Base-by-base conservation (phyloP, 1,140 invertebrate species). In the Metopolophium dirhodum region DNA sequence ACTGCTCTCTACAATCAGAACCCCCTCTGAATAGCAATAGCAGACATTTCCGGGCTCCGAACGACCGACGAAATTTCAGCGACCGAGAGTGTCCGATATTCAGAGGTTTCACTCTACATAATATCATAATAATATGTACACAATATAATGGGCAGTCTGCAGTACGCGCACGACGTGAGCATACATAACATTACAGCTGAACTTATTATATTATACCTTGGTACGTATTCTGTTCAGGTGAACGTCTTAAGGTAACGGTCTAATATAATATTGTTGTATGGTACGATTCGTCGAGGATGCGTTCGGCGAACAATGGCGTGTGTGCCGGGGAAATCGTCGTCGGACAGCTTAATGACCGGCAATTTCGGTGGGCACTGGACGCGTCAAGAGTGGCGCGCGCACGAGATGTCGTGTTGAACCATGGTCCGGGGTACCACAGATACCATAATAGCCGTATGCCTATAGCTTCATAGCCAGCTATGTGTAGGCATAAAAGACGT, bases 321-420 rank as follows among this genome's bases (percentile, higher is more conserved):
- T 86, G 83, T 86, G 41, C 23, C 45, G 1, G 45, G 41, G 6
- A 45, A 86, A 86, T 47, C 37, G 37, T 85, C 23, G 41, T n/a
- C 26, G 41, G 85, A 86, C 83, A 86, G 23, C 83, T 41, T 86
- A 86, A 86, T 86, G 83, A 86, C 83, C 83, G 83, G 83, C 37
- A 86, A 86, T 86, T 45, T 86, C 22, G 37, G 41, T 26, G 23
- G 37, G 37, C 61, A 77, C 14, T n/a, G 61, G 61, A 77, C 30
- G 61, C 61, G 30, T 77, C 30, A 7, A 77, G 30, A 77, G 61
- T 77, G 61, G 61, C 61, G 30, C 61, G 61, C 61, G 61, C 61
- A 77, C 61, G 61, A 77, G 61, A 77, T 77, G 61, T 77, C 61
- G 14, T n/a, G 61, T 77, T n/a, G n/a, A n/a, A 77, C 61, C n/a